Percentiles rank a stretch among this genome's conserved stretches.
Conservation (phyloP, 2,113 vertebrate genomes). For the Megaceryle maxima region DNA sequence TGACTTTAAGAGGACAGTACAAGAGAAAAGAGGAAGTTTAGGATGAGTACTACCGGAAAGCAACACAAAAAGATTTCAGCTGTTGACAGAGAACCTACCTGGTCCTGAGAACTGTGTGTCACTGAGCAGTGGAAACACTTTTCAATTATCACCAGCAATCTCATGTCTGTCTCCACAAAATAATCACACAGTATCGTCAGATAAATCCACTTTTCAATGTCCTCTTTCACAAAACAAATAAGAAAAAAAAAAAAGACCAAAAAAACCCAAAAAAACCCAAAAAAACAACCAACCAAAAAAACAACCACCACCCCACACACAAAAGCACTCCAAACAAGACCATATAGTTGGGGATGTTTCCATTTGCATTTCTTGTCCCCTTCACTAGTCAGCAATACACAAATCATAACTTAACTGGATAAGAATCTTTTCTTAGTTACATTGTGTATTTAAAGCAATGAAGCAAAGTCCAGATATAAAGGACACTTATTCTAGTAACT, state of each 20-base stretch:
- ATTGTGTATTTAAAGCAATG: neutral
- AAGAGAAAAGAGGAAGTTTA: neutral
- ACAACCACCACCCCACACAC: too few relatives aligned
- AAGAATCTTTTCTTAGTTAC: neutral
- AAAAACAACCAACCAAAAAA: too few relatives aligned
- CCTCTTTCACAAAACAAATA: neutral
- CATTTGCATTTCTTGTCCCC: neutral
- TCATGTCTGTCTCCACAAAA: neutral
- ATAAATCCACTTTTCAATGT: neutral
- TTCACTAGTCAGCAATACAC: neutral
- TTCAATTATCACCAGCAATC: neutral
- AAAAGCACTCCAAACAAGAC: neutral
- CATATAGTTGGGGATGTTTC: neutral
- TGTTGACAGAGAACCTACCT: neutral
- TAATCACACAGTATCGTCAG: neutral
- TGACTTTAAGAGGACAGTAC: neutral
- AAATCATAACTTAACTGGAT: neutral
- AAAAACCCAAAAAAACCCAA: too few relatives aligned
- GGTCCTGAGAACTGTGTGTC: fast-evolving
- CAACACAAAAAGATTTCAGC: neutral
- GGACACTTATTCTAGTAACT: neutral
- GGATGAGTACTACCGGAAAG: neutral
- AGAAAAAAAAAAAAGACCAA: neutral
- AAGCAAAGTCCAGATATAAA: neutral
- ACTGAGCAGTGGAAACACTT: neutral